Base-by-base conservation (phyloP, 2,888 invertebrate genomes). In the Lasioglossum marginatum region DNA sequence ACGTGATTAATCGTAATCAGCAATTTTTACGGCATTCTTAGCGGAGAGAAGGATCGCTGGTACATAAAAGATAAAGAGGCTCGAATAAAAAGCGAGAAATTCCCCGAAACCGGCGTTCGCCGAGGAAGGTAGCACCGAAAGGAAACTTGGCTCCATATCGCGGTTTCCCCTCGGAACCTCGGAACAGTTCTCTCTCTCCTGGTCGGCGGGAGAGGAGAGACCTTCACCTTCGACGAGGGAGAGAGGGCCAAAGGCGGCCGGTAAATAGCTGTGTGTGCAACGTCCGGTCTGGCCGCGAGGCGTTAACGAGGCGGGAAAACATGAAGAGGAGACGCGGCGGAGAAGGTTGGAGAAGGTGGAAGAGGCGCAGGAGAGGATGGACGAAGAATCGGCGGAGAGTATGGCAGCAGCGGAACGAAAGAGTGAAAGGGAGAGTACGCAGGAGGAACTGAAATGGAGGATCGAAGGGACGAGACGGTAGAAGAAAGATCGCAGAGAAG, bases 291-390 rank as follows among this genome's bases (percentile, higher is more conserved):
- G 91, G 86, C 92, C 91, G 91, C 91, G 89, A 92, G 92, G 93
- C 92, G 93, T 93, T 93, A 93, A 93, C 93, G 92, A 93, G 93
- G 90, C 93, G 92, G 92, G 91, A 91, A 93, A 93, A 93, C 89
- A 93, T 87, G 89, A 89, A 87, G 89, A 87, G 88, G 80, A 84
- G 63, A 85, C 77, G 75, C 77, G 75, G 81, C 63, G 75, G 77
- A 23, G 52, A 52, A 52, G 52, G 52, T 52, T 48, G 87, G 80
- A 23, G 23, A 52, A 52, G 52, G 52, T 52, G 88, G 80, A 84
- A 85, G 85, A 87, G 82, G 86, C 80, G 83, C 83, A 12, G 40
- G 68, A 68, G 68, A 68, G 68, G 68, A 68, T 37, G 23, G 68
- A 40, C 68, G 68, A 34, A 34, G 68, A 68, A 68, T 68, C 68